Conservation (phyloP, 2,797 vertebrate species). For the Xiphophorus birchmanni region DNA sequence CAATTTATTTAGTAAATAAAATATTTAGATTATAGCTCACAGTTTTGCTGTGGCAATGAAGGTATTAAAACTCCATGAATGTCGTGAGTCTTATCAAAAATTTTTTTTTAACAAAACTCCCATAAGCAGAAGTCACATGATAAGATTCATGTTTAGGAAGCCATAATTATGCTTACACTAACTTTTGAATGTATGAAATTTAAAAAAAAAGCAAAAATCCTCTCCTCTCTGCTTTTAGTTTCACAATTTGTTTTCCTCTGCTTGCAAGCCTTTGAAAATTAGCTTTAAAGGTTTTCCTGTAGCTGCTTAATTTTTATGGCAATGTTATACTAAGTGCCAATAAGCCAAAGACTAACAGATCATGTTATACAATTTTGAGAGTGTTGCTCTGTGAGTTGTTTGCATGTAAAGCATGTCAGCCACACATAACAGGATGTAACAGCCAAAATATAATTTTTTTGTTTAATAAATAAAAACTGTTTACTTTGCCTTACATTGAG, state of each 20-base stretch:
- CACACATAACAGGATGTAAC: neutral
- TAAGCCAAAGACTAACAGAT: constrained; percentile 53
- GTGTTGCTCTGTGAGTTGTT: constrained; percentile 18
- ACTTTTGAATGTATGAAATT: constrained; percentile 25
- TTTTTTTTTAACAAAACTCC: neutral
- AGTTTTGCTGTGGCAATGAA: neutral
- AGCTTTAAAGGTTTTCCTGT: constrained; percentile 7
- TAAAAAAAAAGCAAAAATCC: neutral
- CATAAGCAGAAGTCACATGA: neutral
- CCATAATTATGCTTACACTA: neutral
- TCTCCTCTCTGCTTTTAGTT: neutral
- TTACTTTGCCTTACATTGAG: neutral
- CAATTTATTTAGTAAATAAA: neutral
- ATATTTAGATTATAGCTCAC: neutral
- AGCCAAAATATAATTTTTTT: constrained; percentile 14
- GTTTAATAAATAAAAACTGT: constrained; percentile 10
- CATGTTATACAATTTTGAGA: constrained; percentile 38
- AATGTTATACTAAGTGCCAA: constrained; percentile 42
- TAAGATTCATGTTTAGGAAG: neutral
- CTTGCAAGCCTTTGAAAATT: constrained; percentile 60
- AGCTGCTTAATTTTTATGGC: constrained; percentile 21
- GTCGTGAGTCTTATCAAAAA: neutral
- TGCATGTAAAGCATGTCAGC: neutral
- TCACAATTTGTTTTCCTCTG: constrained; percentile 12
- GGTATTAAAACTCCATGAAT: neutral